These are phyloP conservation scores for Heterodera schachtii DNA, from an alignment of 1,140 invertebrate species.

Conservation along the genomic window DNA sequence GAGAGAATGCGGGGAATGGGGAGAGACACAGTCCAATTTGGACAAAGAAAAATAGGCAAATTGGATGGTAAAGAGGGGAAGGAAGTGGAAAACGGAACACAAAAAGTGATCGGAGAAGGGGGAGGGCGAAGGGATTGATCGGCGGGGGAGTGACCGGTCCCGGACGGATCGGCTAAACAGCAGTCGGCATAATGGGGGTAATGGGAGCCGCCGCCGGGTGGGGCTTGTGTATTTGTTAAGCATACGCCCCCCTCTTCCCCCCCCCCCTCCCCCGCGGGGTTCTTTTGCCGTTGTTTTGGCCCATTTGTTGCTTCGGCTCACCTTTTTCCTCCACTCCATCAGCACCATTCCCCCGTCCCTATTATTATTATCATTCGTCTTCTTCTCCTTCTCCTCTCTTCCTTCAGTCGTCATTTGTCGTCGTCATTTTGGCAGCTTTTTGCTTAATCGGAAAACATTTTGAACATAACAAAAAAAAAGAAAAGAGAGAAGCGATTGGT, in stretches of 20 bases:
- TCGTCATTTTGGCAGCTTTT: neutral
- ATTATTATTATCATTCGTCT: neutral
- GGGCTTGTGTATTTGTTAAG: neutral
- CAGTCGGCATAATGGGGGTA: neutral
- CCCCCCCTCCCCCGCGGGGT: no score
- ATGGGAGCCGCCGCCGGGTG: neutral
- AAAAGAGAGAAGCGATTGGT: neutral
- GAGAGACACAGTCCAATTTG: neutral
- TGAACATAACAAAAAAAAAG: neutral
- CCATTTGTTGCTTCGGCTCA: neutral
- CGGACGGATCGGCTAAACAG: neutral
- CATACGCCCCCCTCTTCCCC: neutral
- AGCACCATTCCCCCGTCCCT: neutral
- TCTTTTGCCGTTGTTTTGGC: neutral
- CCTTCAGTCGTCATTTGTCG: neutral
- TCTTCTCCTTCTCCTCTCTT: neutral
- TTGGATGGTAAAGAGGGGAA: neutral
- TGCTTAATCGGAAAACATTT: neutral
- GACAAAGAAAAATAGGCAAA: neutral
- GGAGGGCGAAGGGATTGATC: neutral
- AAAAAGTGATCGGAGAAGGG: neutral
- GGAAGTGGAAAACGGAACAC: neutral
- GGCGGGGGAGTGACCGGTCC: constrained; percentile 1
- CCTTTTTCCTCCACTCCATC: constrained; percentile 8
- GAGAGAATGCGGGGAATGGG: neutral